Conservation (phyloP, 2,797 vertebrate species). For the Pangasius djambal region DNA sequence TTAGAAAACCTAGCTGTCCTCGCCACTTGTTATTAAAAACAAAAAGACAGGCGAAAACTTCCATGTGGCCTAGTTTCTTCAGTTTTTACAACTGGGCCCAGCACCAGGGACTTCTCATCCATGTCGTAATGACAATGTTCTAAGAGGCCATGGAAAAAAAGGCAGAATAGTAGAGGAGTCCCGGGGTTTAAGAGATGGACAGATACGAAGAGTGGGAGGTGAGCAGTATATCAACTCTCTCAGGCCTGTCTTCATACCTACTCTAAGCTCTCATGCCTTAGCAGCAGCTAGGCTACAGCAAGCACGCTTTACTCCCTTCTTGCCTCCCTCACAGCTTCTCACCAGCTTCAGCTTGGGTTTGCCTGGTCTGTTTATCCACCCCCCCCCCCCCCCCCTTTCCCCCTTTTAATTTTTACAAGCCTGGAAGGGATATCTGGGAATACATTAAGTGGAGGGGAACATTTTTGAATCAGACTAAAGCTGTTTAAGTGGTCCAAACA, state of each 20-base stretch:
- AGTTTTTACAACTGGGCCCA: constrained; percentile 21
- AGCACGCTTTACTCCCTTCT: neutral
- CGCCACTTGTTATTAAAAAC: constrained; percentile 11
- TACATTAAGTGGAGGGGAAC: constrained; percentile 48
- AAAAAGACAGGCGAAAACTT: constrained; percentile 32
- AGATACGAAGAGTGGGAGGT: constrained; percentile 61
- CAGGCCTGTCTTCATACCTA: neutral
- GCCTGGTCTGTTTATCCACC: neutral
- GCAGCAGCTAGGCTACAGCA: neutral
- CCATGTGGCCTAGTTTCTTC: constrained; percentile 29
- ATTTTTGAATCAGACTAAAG: constrained; percentile 48
- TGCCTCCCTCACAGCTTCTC: neutral
- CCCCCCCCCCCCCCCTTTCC: neutral
- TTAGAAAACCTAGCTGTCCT: constrained; percentile 36
- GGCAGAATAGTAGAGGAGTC: constrained; percentile 31
- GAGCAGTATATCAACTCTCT: constrained; percentile 50
- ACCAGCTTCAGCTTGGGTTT: neutral
- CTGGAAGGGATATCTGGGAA: constrained; percentile 51
- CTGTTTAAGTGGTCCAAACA: constrained; percentile 50
- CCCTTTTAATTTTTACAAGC: constrained; percentile 48
- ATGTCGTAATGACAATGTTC: constrained; percentile 24
- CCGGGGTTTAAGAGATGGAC: constrained; percentile 62
- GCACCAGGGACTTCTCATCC: constrained; percentile 10
- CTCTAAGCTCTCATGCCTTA: neutral
- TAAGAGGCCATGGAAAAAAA: constrained; percentile 38